A percentile compares a stretch with the other conserved stretches of the same genome.
Conservation (phyloP, 2,888 invertebrate species). For the Hedychridium roseum region DNA sequence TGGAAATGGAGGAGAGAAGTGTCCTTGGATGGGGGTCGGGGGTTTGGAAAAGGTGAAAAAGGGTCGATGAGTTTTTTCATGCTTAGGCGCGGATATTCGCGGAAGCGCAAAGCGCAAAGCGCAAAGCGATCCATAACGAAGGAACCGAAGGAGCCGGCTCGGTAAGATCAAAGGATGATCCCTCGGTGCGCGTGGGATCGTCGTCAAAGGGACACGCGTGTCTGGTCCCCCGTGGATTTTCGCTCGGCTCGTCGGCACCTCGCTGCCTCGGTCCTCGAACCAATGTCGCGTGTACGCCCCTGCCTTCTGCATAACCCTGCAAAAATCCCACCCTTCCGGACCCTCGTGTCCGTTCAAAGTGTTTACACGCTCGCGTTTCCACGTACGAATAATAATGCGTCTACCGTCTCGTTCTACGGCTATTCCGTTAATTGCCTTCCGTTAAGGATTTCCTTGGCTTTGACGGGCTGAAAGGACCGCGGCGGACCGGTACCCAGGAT, state of each 20-base stretch:
- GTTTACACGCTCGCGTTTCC: too few species aligned
- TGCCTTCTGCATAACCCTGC: too few species aligned
- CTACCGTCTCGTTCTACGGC: slow-evolving; percentile 13
- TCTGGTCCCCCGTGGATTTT: slow-evolving; percentile 35
- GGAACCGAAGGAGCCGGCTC: slow-evolving; percentile 33
- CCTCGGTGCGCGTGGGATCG: slow-evolving; percentile 37
- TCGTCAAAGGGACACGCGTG: slow-evolving; percentile 47
- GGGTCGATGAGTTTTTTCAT: too few species aligned
- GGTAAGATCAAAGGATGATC: slow-evolving; percentile 52
- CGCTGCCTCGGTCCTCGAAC: slow-evolving; percentile 24
- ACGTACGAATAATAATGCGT: slow-evolving; percentile 36
- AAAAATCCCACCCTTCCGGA: slow-evolving; percentile 16
- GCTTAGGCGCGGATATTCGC: slow-evolving; percentile 19
- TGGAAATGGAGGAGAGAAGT: background rate
- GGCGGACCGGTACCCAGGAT: slow-evolving; percentile 47
- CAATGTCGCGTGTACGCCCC: slow-evolving; percentile 24
- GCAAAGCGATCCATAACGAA: slow-evolving; percentile 25
- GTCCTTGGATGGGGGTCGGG: too few species aligned
- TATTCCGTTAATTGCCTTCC: slow-evolving; percentile 1
- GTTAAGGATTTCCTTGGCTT: background rate
- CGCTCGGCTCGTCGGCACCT: slow-evolving; percentile 33
- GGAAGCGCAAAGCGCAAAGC: slow-evolving; percentile 19
- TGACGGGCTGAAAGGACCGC: too few species aligned
- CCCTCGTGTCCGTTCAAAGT: too few species aligned
- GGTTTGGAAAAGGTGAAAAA: too few species aligned